Conservation (phyloP, 2,888 invertebrate species). For the Panopea generosa region DNA sequence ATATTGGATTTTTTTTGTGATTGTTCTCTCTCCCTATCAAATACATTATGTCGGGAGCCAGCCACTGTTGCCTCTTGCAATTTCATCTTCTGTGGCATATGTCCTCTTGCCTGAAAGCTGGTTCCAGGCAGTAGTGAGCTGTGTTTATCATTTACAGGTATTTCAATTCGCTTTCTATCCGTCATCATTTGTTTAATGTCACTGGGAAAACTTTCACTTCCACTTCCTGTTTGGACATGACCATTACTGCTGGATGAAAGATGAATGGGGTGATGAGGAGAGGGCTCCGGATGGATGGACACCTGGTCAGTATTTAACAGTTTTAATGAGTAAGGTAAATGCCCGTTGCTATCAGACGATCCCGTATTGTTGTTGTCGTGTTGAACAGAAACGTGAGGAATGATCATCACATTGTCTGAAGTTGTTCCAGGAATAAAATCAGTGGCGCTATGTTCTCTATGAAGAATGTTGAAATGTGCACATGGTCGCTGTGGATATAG, state of each 20-base stretch:
- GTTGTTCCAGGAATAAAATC: conserved; percentile 41
- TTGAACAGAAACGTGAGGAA: conserved; percentile 19
- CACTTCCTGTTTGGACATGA: background rate
- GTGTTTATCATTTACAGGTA: no score
- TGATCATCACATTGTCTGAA: conserved; percentile 49
- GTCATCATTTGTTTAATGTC: background rate
- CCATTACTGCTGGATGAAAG: conserved; percentile 14
- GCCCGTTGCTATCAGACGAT: conserved; percentile 40
- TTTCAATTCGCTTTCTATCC: background rate
- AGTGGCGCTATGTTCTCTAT: conserved; percentile 47
- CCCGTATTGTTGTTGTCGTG: conserved; percentile 51
- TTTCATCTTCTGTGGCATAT: no score
- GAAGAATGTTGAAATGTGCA: conserved; percentile 54
- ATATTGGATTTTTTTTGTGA: no score
- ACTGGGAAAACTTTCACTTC: background rate
- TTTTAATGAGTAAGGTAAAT: background rate
- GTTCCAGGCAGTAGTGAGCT: no score
- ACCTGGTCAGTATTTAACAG: no score
- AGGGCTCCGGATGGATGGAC: conserved; percentile 6
- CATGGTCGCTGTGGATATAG: conserved; percentile 20
- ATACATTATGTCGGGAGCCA: no score
- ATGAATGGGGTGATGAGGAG: background rate
- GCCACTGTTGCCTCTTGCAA: no score
- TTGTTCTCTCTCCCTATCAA: no score
- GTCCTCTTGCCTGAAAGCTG: no score